Base-by-base conservation (phyloP, 2,888 invertebrate genomes). In the Neuroscelio doddi region DNA sequence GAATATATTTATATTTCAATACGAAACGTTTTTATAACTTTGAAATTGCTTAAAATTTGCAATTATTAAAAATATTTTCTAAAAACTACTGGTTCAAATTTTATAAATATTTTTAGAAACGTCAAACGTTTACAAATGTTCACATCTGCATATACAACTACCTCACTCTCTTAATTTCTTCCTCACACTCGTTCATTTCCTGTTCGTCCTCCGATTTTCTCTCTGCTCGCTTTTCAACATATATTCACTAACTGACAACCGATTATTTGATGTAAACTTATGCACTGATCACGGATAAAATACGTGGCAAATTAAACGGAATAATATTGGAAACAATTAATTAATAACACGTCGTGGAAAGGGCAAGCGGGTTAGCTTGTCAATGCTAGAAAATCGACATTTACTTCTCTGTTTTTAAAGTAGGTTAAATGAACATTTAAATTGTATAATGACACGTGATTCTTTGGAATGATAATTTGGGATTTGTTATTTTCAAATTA, bases 311-410 rank as follows among this genome's bases (percentile, higher is more conserved):
- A 55, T 50, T 57, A 59, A 59, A 64, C 45, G 47, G 45, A 36
- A 15, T 34, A 41, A 50, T 53, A 64, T 55, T 64, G 64, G 55
- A 55, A 64, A 58, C 51, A 58, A 59, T 53, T 59, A 64, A 64
- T 58, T 59, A 64, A 64, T 55, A 51, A 30, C 30, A 44, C 44
- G 29, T 57, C 32, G 56, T 21, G 27, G 47, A 36, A 38, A 63
- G 42, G 46, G 41, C 55, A 21, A 45, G 39, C 34, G 41, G 38
- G 24, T 41, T 34, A 29, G 10, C 44, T 12, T 26, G 30, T 17
- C 29, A 36, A 32, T 16, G 49, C 42, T 49, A 26, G 57, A 45
- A 55, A 62, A 62, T 62, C 45, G 47, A 59, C 59, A 17, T 24
- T 29, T 36, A 38, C 15, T 34, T 38, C 16, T 15, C 16, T 16